A percentile compares a stretch with the other conserved stretches of the same genome.
These are phyloP conservation scores for Boloria selene DNA, from an alignment of 2,888 invertebrate species.

Conservation along the genomic window DNA sequence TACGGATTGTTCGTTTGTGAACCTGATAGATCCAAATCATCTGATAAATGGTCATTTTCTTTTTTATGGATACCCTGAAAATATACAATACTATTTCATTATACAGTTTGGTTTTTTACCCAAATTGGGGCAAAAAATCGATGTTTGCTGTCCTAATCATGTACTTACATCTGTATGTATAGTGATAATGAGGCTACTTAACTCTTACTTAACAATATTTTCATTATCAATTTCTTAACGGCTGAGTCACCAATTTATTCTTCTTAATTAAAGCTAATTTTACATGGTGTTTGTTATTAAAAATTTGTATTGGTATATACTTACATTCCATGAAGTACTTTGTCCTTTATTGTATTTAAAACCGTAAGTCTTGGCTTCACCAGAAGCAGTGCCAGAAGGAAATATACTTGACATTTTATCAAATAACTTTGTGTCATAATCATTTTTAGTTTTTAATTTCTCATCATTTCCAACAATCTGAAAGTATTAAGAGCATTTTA, in stretches of 20 bases:
- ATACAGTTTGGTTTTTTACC: no score
- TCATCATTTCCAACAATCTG: background rate
- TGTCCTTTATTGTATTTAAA: constrained; percentile 8
- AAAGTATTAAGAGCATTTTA: background rate
- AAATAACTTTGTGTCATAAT: background rate
- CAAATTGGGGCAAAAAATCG: background rate
- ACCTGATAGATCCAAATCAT: constrained; percentile 5
- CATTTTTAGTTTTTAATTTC: background rate
- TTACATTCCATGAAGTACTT: constrained; percentile 10
- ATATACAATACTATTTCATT: background rate
- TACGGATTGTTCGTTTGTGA: constrained; percentile 12
- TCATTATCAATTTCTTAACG: no score
- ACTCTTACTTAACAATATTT: no score
- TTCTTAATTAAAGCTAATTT: no score
- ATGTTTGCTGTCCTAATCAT: no score
- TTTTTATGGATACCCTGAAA: constrained; percentile 8
- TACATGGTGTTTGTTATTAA: no score
- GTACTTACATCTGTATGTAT: no score
- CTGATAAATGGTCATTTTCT: background rate
- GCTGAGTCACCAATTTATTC: no score
- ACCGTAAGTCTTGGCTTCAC: background rate
- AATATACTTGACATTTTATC: constrained; percentile 8
- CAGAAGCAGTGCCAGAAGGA: background rate
- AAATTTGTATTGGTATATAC: background rate
- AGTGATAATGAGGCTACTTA: no score